Conservation (phyloP, 2,113 vertebrate genomes). For the Toxostoma redivivum region DNA sequence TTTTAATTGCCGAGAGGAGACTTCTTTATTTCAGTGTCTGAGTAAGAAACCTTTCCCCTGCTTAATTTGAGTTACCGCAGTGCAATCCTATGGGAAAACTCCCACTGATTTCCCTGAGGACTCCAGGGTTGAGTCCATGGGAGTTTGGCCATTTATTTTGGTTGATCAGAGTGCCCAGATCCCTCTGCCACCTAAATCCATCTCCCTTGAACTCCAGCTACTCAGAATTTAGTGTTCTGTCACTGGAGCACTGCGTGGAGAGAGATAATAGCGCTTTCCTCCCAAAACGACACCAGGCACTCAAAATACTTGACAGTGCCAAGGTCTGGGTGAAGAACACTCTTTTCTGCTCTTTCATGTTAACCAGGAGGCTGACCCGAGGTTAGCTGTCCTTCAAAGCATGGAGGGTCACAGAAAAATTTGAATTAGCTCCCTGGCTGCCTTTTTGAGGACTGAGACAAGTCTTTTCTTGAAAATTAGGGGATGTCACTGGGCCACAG, state of each 20-base stretch:
- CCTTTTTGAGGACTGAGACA: not conserved
- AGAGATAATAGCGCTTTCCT: not conserved
- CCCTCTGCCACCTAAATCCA: not conserved
- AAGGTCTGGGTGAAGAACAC: constrained; percentile 19
- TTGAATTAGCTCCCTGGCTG: not conserved
- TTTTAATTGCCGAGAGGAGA: constrained; percentile 54
- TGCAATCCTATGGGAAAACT: not conserved
- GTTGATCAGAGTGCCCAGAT: not conserved
- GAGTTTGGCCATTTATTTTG: constrained; percentile 7
- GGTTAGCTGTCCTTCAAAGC: not conserved
- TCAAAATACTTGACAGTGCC: not conserved
- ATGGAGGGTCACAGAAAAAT: not conserved
- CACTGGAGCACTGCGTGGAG: not conserved
- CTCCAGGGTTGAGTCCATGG: not conserved
- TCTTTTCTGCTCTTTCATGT: not conserved
- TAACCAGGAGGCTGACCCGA: not conserved
- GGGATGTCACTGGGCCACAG: not conserved
- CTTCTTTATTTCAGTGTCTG: constrained; percentile 1
- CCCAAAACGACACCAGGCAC: not conserved
- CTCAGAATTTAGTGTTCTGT: not conserved
- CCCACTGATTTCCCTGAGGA: constrained; percentile 37
- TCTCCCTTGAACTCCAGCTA: not conserved
- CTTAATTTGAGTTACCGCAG: not conserved
- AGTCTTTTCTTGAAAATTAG: not conserved
- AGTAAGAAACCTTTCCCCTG: constrained; percentile 3